Percentiles rank a stretch among this genome's conserved stretches.
phyloP scores from a whole-genome alignment of 2,797 vertebrate genomes.

The Gymnoscopelus braueri region DNA sequence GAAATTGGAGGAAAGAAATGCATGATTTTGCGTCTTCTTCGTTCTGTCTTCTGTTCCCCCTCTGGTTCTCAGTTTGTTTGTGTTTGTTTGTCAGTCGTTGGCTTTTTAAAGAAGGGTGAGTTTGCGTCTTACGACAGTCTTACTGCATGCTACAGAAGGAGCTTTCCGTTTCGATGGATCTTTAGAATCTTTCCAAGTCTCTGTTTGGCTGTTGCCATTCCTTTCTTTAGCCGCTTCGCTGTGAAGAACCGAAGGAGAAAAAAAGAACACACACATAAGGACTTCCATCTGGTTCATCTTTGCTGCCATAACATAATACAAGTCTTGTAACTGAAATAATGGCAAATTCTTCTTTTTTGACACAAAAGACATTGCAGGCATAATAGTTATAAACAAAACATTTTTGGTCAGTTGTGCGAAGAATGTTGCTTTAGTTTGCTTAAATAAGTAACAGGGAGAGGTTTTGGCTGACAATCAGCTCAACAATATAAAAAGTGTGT shows the following conservation, averaged over 20 bases:
- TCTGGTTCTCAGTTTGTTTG: conserved; percentile 63
- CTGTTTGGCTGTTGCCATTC: conserved; percentile 99
- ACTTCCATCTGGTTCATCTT: too few species aligned
- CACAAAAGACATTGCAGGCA: too few species aligned
- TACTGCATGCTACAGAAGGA: conserved; percentile 90
- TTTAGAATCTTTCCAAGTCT: conserved; percentile 99
- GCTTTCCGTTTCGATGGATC: conserved; percentile 98
- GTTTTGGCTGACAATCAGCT: too few species aligned
- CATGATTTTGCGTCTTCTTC: conserved; percentile 65
- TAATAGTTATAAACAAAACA: too few species aligned
- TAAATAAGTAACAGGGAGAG: too few species aligned
- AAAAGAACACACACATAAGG: conserved; percentile 4
- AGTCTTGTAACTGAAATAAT: not conserved
- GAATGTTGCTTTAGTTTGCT: too few species aligned
- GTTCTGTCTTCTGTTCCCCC: conserved; percentile 66
- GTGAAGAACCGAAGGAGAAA: conserved; percentile 41
- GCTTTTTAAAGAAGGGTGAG: conserved; percentile 70
- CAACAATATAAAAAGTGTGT: too few species aligned
- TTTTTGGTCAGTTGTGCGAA: too few species aligned
- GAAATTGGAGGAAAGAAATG: conserved; percentile 79
- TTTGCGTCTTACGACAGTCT: conserved; percentile 64
- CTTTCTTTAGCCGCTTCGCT: conserved; percentile 99
- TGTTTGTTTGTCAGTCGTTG: conserved; percentile 54
- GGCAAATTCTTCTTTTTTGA: not conserved
- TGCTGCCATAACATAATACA: not conserved